Evolutionary conservation across 2,113 vertebrate genomes (phyloP).

Genomic region (Anguilla japonica): DNA sequence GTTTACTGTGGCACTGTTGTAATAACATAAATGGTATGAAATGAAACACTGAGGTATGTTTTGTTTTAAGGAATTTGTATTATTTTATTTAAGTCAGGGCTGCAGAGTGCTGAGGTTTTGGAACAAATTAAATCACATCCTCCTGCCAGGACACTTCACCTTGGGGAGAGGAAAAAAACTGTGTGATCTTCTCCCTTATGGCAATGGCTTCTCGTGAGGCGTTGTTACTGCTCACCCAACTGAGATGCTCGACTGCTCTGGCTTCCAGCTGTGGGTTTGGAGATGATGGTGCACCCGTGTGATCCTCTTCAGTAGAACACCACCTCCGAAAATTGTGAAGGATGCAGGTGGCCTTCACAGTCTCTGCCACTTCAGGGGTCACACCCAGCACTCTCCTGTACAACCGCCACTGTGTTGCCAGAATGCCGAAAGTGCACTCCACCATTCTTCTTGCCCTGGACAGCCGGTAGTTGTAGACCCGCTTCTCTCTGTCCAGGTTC

Average conservation of each 20-base stretch:
- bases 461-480: constrained; percentile 16
- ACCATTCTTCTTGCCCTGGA: constrained; percentile 20
- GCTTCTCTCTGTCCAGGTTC: not conserved
- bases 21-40: no score
- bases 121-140: no score
- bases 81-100: no score
- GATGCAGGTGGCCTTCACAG: constrained; percentile 15
- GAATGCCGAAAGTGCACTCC: constrained; percentile 21
- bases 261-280: not conserved
- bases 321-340: constrained; percentile 6
- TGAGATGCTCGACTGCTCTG: not conserved
- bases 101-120: no score
- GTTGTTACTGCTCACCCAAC: constrained; percentile 3
- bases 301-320: not conserved
- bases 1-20: no score
- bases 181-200: not conserved
- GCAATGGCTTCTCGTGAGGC: not conserved
- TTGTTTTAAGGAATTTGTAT: no score
- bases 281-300: not conserved
- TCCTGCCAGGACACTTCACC: constrained; percentile 6
- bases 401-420: constrained; percentile 1
- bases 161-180: constrained; percentile 9
- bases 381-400: constrained; percentile 4
- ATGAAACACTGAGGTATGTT: no score
- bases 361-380: not conserved